Evolutionary conservation across 2,797 vertebrate genomes (phyloP).

Genomic region (Acrossocheilus wenchowensis): DNA sequence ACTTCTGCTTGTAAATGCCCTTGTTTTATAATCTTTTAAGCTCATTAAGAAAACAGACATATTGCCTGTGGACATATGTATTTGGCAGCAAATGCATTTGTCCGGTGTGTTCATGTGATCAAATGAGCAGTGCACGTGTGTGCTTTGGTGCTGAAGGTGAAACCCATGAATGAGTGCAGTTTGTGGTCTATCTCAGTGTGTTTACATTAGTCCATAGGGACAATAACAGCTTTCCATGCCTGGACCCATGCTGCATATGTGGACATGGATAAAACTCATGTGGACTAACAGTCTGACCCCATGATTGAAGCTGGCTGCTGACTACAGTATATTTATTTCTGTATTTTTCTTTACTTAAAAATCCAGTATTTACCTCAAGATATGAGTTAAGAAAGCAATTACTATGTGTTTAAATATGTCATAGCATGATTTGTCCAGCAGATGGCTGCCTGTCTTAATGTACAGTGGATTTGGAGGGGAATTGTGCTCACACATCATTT

Average conservation of each 20-base stretch:
- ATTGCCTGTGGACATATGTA: background rate
- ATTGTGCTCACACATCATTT: background rate
- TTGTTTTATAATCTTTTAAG: conserved; percentile 15
- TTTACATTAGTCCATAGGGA: conserved; percentile 3
- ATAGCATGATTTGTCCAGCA: conserved; percentile 1
- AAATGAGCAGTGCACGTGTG: background rate
- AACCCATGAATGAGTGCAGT: background rate
- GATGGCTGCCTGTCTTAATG: background rate
- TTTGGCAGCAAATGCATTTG: background rate
- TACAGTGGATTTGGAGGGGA: background rate
- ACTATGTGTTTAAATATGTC: background rate
- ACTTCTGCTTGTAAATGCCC: conserved; percentile 4
- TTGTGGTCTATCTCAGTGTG: background rate
- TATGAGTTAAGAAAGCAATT: background rate
- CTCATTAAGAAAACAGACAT: background rate
- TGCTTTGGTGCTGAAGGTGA: background rate
- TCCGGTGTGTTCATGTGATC: background rate
- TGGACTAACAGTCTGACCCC: background rate
- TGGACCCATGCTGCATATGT: background rate
- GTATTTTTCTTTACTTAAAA: background rate
- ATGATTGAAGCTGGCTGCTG: background rate
- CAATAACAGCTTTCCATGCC: conserved; percentile 11
- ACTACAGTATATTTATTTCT: background rate
- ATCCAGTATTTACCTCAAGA: background rate
- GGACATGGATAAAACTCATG: conserved; percentile 24